Conservation (phyloP, 2,113 vertebrate species). For the Budorcas taxicolor region DNA sequence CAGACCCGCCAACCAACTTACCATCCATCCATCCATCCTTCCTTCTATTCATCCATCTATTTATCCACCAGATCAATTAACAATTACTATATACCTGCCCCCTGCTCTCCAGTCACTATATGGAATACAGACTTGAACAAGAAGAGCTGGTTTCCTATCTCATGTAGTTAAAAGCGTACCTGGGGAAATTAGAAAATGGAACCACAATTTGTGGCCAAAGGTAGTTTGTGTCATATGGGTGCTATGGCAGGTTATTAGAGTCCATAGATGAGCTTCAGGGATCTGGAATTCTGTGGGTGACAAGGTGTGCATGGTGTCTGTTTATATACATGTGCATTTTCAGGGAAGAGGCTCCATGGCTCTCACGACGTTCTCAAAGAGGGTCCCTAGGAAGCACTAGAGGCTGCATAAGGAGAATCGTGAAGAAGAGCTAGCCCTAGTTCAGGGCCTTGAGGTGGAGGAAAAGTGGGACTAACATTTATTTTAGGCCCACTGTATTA, state of each 20-base stretch:
- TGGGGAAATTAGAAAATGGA: background rate
- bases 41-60: background rate
- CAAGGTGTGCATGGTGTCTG: background rate
- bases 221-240: background rate
- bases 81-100: no score
- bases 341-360: background rate
- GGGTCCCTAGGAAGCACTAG: background rate
- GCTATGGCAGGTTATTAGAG: background rate
- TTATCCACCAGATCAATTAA: background rate
- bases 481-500: background rate
- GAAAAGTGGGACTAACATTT: background rate
- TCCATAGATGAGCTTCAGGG: background rate
- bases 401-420: background rate
- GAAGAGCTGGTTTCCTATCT: background rate
- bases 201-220: background rate
- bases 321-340: background rate
- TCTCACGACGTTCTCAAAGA: background rate
- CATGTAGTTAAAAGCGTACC: background rate
- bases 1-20: background rate
- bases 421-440: background rate
- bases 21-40: background rate
- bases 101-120: background rate
- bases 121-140: background rate
- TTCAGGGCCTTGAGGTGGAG: background rate
- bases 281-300: background rate